These are phyloP conservation scores for Forbesichthys papilliferus DNA, from an alignment of 2,113 vertebrate genomes.

Conservation along the genomic window DNA sequence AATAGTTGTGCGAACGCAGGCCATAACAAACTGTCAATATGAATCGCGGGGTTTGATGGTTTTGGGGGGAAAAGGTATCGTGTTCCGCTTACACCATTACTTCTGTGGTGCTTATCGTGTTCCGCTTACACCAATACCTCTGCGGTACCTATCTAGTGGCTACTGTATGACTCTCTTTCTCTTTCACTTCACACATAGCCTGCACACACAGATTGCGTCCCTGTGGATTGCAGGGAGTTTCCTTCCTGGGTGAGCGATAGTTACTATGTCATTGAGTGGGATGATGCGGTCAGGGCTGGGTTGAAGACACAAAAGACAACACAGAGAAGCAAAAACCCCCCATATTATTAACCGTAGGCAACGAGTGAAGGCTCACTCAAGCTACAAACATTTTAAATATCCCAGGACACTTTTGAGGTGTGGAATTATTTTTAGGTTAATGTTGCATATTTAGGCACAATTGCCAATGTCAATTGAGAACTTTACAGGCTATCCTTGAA, in stretches of 20 bases:
- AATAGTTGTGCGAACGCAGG: slow-evolving; percentile 13
- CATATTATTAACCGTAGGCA: neutral
- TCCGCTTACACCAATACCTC: slow-evolving; percentile 35
- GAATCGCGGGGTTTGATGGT: slow-evolving; percentile 38
- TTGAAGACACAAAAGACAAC: slow-evolving; percentile 41
- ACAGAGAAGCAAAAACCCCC: slow-evolving; percentile 4
- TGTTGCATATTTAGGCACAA: no score
- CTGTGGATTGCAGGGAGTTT: slow-evolving; percentile 62
- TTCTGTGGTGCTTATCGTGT: slow-evolving; percentile 11
- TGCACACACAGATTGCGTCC: slow-evolving; percentile 47
- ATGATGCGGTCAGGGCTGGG: slow-evolving; percentile 17
- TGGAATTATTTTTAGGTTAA: no score
- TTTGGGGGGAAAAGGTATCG: slow-evolving; percentile 28
- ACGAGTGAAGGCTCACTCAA: slow-evolving; percentile 2
- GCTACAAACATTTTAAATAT: no score
- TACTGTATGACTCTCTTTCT: neutral
- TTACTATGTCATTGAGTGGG: slow-evolving; percentile 44
- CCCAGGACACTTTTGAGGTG: no score
- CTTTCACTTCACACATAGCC: slow-evolving; percentile 6
- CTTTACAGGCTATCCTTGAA: no score
- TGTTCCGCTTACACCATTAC: slow-evolving; percentile 41
- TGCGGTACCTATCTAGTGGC: neutral
- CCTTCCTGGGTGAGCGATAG: slow-evolving; percentile 56
- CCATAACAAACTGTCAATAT: slow-evolving; percentile 33
- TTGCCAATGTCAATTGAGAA: no score